Evolutionary conservation across 2,888 invertebrate genomes (phyloP).

Genomic region (Monochamus alternatus): DNA sequence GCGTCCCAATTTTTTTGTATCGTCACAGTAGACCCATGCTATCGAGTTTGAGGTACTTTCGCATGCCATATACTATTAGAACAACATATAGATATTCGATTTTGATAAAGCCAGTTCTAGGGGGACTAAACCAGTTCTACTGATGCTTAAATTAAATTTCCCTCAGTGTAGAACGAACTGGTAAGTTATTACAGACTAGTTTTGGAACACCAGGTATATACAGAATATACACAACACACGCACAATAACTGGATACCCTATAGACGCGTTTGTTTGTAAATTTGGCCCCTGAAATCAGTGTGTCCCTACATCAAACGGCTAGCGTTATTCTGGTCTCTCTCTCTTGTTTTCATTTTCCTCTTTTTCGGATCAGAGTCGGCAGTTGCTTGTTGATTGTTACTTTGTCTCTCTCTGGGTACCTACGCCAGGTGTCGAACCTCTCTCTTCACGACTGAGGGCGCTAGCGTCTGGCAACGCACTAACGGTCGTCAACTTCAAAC

Average conservation of each 20-base stretch:
- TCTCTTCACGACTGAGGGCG: slow-evolving; percentile 34
- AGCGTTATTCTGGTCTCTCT: slow-evolving; percentile 12
- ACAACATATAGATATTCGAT: too few relatives aligned
- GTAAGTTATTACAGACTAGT: too few relatives aligned
- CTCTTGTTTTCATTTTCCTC: slow-evolving; percentile 31
- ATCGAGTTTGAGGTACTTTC: too few relatives aligned
- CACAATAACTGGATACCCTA: background rate
- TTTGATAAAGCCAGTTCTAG: too few relatives aligned
- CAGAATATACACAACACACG: too few relatives aligned
- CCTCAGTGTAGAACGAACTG: too few relatives aligned
- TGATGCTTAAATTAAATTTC: too few relatives aligned
- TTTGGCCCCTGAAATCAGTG: slow-evolving; percentile 2
- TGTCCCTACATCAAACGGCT: slow-evolving; percentile 13
- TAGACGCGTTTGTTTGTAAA: slow-evolving; percentile 25
- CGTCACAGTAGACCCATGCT: too few relatives aligned
- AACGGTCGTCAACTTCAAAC: slow-evolving; percentile 52
- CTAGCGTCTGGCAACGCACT: slow-evolving; percentile 36
- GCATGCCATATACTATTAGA: too few relatives aligned
- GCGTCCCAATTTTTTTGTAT: too few relatives aligned
- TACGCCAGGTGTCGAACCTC: slow-evolving; percentile 33
- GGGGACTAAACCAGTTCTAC: too few relatives aligned
- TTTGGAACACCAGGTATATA: too few relatives aligned
- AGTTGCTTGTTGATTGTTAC: slow-evolving; percentile 55
- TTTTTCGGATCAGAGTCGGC: slow-evolving; percentile 42
- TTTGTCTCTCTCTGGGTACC: slow-evolving; percentile 47